A percentile compares a stretch with the other conserved stretches of the same genome.
These are phyloP conservation scores for Puntigrus tetrazona DNA, from an alignment of 2,113 vertebrate species.

Conservation along the genomic window DNA sequence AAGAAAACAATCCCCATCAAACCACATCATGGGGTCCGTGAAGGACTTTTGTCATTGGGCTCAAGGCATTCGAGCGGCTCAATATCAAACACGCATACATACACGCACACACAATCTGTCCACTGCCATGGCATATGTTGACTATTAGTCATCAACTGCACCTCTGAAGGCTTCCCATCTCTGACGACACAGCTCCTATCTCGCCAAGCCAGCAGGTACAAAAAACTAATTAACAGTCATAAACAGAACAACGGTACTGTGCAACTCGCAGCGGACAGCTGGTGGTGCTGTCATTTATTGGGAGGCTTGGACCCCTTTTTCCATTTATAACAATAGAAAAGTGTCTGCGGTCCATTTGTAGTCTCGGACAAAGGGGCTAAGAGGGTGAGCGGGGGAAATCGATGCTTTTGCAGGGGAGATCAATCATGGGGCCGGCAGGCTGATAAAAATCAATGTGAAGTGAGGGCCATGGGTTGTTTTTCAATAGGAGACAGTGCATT, in stretches of 20 bases:
- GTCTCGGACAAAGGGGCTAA: constrained; percentile 35
- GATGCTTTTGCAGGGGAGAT: constrained; percentile 62
- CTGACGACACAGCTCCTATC: neutral
- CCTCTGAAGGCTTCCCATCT: neutral
- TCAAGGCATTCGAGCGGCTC: neutral
- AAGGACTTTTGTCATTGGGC: constrained; percentile 39
- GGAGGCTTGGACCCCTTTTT: constrained; percentile 33
- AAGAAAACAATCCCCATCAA: neutral
- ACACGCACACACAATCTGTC: constrained; percentile 27
- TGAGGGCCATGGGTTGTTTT: constrained; percentile 59
- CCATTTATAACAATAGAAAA: constrained; percentile 60
- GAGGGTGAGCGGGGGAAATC: constrained; percentile 47
- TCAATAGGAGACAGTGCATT: constrained; percentile 63
- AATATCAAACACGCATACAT: constrained; percentile 28
- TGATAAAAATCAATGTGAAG: constrained; percentile 70
- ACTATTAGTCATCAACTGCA: constrained; percentile 22
- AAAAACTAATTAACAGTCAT: constrained; percentile 11
- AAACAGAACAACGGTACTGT: constrained; percentile 5
- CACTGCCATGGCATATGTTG: neutral
- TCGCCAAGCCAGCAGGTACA: constrained; percentile 7
- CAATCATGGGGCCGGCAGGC: constrained; percentile 65
- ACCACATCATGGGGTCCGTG: neutral
- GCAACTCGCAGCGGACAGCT: constrained; percentile 5
- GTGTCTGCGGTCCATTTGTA: constrained; percentile 52
- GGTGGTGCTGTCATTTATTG: constrained; percentile 52